Conservation (phyloP, 2,888 invertebrate genomes). For the Eurytoma adleriae region DNA sequence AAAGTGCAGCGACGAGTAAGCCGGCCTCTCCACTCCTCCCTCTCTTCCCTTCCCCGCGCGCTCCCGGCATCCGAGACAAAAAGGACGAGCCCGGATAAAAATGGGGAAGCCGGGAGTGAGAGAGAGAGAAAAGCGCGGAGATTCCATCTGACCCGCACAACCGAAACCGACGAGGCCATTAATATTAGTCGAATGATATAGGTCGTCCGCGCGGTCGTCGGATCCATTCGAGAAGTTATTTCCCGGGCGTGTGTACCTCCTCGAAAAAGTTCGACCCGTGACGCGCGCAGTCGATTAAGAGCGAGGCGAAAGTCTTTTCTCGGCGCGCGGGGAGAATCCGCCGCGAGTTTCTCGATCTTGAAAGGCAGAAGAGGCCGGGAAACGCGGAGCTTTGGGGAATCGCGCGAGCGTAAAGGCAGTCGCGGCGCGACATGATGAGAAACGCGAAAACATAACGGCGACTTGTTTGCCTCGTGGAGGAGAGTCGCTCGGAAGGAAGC, state of each 20-base stretch:
- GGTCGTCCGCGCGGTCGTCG: slow-evolving; percentile 19
- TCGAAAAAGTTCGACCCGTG: too few relatives aligned
- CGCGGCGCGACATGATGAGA: slow-evolving; percentile 48
- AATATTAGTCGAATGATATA: slow-evolving; percentile 40
- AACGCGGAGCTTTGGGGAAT: slow-evolving; percentile 13
- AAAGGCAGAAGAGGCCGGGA: not conserved
- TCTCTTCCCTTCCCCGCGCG: not conserved
- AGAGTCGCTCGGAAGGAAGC: slow-evolving; percentile 49
- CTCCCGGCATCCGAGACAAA: not conserved
- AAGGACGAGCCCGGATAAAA: not conserved
- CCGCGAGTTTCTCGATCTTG: not conserved
- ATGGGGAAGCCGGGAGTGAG: not conserved
- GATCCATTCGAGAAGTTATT: slow-evolving; percentile 27
- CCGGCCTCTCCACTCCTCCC: not conserved
- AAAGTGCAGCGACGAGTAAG: slow-evolving; percentile 31
- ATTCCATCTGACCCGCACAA: not conserved
- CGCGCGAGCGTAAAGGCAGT: slow-evolving; percentile 12
- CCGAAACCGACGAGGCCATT: slow-evolving; percentile 16
- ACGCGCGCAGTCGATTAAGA: not conserved
- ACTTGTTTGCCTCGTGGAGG: not conserved
- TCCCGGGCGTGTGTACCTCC: too few relatives aligned
- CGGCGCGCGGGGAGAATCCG: too few relatives aligned
- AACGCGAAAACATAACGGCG: slow-evolving; percentile 59
- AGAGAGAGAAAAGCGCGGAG: not conserved
- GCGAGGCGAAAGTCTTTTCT: slow-evolving; percentile 1